These are phyloP conservation scores for Tetheella fluctuosa DNA, from an alignment of 2,888 invertebrate genomes.

Conservation along the genomic window DNA sequence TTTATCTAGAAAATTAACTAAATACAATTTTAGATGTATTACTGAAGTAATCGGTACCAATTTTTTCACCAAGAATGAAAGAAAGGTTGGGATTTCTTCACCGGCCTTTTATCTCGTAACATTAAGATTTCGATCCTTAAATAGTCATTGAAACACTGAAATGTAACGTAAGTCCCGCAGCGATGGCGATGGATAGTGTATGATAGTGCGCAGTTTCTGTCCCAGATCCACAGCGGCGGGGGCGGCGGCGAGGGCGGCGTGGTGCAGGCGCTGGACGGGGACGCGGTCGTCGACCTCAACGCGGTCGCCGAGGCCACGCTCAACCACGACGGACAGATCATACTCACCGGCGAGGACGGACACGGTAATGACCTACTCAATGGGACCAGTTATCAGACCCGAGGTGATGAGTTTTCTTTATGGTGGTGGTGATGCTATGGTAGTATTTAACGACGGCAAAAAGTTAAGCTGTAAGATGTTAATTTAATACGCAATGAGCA, in stretches of 20 bases:
- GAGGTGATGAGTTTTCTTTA: conserved; percentile 2
- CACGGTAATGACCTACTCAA: conserved; percentile 85
- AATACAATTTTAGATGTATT: too few species aligned
- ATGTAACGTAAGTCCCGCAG: too few species aligned
- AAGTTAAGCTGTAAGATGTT: too few species aligned
- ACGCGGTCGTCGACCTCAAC: conserved; percentile 92
- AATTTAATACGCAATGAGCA: too few species aligned
- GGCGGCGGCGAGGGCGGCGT: conserved; percentile 84
- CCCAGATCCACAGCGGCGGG: conserved; percentile 87
- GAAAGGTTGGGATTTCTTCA: too few species aligned
- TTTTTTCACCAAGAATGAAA: too few species aligned
- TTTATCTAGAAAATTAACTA: too few species aligned
- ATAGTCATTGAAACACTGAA: too few species aligned
- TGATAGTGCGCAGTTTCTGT: conserved; percentile 10
- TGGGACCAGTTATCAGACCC: neutral
- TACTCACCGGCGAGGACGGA: conserved; percentile 97
- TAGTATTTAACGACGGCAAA: too few species aligned
- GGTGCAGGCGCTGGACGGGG: conserved; percentile 89
- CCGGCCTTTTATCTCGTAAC: too few species aligned
- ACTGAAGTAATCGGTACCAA: too few species aligned
- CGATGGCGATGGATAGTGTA: neutral
- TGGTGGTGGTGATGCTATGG: conserved; percentile 49
- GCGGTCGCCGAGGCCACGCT: conserved; percentile 95
- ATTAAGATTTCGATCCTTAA: too few species aligned
- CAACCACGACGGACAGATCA: conserved; percentile 96